These are phyloP conservation scores for Sarcophaga bullata DNA, from an alignment of 1,140 invertebrate genomes.

Conservation along the genomic window DNA sequence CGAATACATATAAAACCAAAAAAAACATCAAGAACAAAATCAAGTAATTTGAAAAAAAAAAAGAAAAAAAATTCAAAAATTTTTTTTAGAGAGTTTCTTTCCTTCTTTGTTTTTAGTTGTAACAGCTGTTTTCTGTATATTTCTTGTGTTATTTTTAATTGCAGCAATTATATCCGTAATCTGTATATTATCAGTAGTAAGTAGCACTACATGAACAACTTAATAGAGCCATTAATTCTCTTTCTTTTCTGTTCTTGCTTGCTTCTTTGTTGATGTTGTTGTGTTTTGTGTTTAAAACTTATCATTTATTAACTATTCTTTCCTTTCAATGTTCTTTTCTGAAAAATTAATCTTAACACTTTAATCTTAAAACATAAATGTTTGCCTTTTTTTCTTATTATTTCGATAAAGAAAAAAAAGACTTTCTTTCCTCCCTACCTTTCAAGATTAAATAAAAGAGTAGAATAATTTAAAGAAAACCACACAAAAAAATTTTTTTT, in stretches of 20 bases:
- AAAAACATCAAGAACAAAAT: too few species aligned
- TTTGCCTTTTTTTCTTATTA: too few species aligned
- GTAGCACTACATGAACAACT: background rate
- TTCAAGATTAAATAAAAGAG: too few species aligned
- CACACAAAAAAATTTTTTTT: too few species aligned
- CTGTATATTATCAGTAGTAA: background rate
- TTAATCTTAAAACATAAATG: background rate
- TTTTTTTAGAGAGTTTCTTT: too few species aligned
- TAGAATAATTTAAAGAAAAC: too few species aligned
- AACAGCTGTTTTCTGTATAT: background rate
- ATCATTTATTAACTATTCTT: background rate
- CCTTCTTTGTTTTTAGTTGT: background rate
- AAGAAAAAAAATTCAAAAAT: too few species aligned
- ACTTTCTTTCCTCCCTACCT: background rate
- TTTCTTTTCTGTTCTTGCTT: background rate
- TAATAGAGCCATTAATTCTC: conserved; percentile 5
- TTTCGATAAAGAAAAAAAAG: background rate
- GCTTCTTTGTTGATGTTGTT: background rate
- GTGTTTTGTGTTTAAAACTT: background rate
- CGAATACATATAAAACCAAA: too few species aligned
- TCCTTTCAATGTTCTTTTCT: background rate
- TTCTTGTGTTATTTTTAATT: background rate
- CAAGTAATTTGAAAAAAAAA: too few species aligned
- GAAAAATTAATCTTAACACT: background rate
- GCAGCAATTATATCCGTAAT: background rate